Evolutionary conservation across 2,797 vertebrate genomes (phyloP).

Genomic region (Monodelphis domestica): DNA sequence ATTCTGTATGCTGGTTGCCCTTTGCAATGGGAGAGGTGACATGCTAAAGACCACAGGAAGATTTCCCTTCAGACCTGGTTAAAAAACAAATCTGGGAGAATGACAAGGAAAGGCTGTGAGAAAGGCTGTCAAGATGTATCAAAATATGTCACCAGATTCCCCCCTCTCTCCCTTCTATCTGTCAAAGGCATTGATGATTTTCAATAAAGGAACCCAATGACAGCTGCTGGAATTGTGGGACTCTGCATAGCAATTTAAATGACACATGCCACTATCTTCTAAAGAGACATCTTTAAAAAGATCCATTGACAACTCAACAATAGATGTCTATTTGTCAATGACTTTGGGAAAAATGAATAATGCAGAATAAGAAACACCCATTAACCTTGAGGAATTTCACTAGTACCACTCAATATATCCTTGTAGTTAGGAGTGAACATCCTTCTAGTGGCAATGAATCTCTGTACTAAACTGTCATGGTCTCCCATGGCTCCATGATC

Average conservation of each 20-base stretch:
- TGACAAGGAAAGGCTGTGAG: slow-evolving; percentile 78
- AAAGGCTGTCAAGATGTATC: slow-evolving; percentile 80
- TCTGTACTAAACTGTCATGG: background rate
- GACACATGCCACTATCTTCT: slow-evolving; percentile 80
- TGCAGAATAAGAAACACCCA: slow-evolving; percentile 52
- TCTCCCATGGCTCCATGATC: slow-evolving; percentile 19
- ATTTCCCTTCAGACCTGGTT: slow-evolving; percentile 69
- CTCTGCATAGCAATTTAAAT: slow-evolving; percentile 69
- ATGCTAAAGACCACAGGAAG: slow-evolving; percentile 64
- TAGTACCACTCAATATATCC: background rate
- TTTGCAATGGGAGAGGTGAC: slow-evolving; percentile 63
- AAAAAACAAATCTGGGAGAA: slow-evolving; percentile 77
- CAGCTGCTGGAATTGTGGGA: slow-evolving; percentile 79
- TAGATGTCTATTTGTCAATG: slow-evolving; percentile 62
- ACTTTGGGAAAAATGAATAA: slow-evolving; percentile 72
- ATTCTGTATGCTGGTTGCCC: slow-evolving; percentile 7
- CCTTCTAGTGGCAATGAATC: slow-evolving; percentile 39
- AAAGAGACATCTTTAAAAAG: slow-evolving; percentile 78
- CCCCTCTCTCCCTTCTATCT: slow-evolving; percentile 76
- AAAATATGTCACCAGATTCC: slow-evolving; percentile 75
- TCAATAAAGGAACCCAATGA: slow-evolving; percentile 80
- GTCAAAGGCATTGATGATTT: slow-evolving; percentile 86
- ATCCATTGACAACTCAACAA: slow-evolving; percentile 21
- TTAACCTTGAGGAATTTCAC: slow-evolving; percentile 56
- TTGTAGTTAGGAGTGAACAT: slow-evolving; percentile 5